Evolutionary conservation across 2,797 vertebrate genomes (phyloP), one percentile per base, ranked within the genome.

Genomic region (Sylvia borin): DNA sequence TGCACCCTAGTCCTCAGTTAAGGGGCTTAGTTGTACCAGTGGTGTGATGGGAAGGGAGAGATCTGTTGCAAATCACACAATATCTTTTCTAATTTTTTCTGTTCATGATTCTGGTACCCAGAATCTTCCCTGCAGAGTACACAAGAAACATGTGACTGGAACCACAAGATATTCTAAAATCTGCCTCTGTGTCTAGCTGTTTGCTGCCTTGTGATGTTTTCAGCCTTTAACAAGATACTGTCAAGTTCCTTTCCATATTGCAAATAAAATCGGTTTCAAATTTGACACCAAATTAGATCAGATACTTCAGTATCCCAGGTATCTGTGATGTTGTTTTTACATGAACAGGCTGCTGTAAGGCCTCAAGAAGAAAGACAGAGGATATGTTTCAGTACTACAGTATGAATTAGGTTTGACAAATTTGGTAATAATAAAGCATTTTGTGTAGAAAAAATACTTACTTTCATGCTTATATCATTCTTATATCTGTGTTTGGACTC

Each of bases 141-240:
- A 4, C 55, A 66, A 87, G 40, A 58, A 87, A 27, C 1, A 2
- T 22, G 13, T 0, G 0, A 24, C 50, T 75, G 38, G 32, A 80
- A 47, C 32, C 20, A 27, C 16, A 48, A 48, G 57, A 27, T 76
- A 27, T 85, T 79, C 43, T 54, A 85, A 61, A 81, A 43, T 43
- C 32, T 87, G 43, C 55, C 22, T 32, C 42, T 84, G 32, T 84
- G 34, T 54, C 29, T 58, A 58, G 34, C 26, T 89, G 29, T 53
- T 89, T 82, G 47, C 58, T 75, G n/a, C 84, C 42, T 81, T 78
- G 51, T 19, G 81, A 4, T 82, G 55, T 50, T 66, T 87, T 76
- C 85, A 76, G 64, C 19, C 31, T 94, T 60, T 76, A 79, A 43
- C 58, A 91, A 75, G 64, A 93, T 15, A 25, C 16, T 31, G 16